Conservation (phyloP, 2,888 invertebrate genomes). For the Drosophila fungiperda region DNA sequence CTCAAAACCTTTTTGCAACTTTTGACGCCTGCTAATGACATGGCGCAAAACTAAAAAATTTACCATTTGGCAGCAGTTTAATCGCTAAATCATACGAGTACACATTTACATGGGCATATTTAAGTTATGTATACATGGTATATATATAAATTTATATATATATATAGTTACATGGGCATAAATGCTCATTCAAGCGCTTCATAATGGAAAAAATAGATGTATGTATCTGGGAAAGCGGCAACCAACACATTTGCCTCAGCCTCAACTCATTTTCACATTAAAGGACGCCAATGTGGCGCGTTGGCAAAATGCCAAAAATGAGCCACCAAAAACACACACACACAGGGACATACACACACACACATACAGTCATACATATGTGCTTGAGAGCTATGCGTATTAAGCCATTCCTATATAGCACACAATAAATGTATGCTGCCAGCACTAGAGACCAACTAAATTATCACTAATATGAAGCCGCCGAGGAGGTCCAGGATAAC, state of each 20-base stretch:
- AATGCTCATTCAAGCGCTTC: constrained; percentile 75
- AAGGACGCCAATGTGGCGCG: constrained; percentile 78
- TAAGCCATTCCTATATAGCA: constrained; percentile 56
- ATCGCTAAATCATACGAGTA: constrained; percentile 28
- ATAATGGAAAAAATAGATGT: constrained; percentile 57
- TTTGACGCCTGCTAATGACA: constrained; percentile 37
- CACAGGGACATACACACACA: constrained; percentile 15
- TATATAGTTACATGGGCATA: constrained; percentile 43
- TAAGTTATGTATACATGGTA: constrained; percentile 25
- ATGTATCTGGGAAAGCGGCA: constrained; percentile 16
- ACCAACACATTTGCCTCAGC: constrained; percentile 65
- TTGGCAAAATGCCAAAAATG: constrained; percentile 77
- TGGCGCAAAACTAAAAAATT: constrained; percentile 26
- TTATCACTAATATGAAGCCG: constrained; percentile 75
- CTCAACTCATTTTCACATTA: constrained; percentile 79
- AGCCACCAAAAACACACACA: constrained; percentile 35
- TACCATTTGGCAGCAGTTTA: constrained; percentile 46
- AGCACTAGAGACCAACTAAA: constrained; percentile 78
- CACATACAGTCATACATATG: constrained; percentile 20
- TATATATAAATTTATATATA: constrained; percentile 15
- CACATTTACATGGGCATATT: constrained; percentile 40
- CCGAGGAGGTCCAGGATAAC: constrained; percentile 32
- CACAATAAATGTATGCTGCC: constrained; percentile 58
- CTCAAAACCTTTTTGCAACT: constrained; percentile 18
- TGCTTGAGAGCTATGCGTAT: constrained; percentile 37